These are phyloP conservation scores for Porites evermanni DNA, from an alignment of 92 coral and sea anemone genomes.

Conservation along the genomic window DNA sequence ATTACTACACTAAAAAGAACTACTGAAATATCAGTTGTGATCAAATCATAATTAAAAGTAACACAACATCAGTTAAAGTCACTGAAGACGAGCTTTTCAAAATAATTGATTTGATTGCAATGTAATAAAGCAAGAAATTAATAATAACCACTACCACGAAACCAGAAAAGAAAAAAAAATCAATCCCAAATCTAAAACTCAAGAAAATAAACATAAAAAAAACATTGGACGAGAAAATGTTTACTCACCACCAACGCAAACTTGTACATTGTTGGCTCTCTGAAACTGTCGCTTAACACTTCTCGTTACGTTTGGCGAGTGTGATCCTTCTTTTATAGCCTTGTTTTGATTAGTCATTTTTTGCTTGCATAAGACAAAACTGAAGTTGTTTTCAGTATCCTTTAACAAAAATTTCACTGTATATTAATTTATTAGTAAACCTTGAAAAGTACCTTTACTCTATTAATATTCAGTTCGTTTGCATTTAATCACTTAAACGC, in stretches of 20 bases:
- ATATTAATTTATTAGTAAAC: background rate
- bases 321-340: background rate
- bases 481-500: too few relatives aligned
- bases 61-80: too few relatives aligned
- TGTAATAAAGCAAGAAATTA: background rate
- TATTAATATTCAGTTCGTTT: too few relatives aligned
- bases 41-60: too few relatives aligned
- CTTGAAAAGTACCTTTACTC: background rate
- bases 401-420: too few relatives aligned
- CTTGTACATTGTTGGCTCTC: background rate
- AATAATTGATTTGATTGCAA: too few relatives aligned
- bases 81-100: too few relatives aligned
- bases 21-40: too few relatives aligned
- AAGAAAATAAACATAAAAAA: background rate
- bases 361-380: background rate
- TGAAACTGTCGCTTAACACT: too few relatives aligned
- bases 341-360: background rate
- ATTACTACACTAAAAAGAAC: too few relatives aligned
- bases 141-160: background rate
- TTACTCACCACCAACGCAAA: slow-evolving; percentile 1
- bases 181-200: background rate
- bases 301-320: too few relatives aligned
- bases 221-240: background rate
- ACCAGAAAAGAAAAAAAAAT: background rate
- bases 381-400: background rate